Base-by-base conservation (phyloP, 2,113 vertebrate genomes). In the Andinoacara biseriatus region DNA sequence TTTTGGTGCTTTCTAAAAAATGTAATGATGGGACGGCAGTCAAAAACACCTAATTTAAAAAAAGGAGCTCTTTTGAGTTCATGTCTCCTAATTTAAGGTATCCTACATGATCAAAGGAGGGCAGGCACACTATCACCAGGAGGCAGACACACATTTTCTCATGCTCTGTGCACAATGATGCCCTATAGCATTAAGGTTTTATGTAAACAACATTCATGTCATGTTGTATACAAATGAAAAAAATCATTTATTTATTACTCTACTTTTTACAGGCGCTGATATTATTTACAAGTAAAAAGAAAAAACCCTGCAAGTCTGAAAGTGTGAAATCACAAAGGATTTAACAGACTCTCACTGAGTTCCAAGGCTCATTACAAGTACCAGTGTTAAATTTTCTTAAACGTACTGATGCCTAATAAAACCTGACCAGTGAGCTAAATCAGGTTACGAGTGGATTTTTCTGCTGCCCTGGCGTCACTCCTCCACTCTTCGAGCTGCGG, bases 361-460 rank as follows among this genome's bases (percentile, higher is more conserved):
- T 72, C 15, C 2, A 74, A 31, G 13, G 38, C 54, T 52, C 57
- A 38, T 18, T 76, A 67, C 67, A 38, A 13, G 10, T 24, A 15
- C 72, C 24, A 1, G 58, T 43, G 22, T 56, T 78, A 20, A 26
- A 67, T 78, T 63, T 56, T 76, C 31, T 74, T 81, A 58, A 8
- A n/a, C 57, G 56, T 15, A 78, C 24, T 1, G 5, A 58, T 18
- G 75, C 57, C 31, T 29, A 78, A 83, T 78, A 58, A 81, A 87
- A 85, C 43, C 85, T 78, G 82, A 87, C 40, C 35, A 14, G n/a
- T 38, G 49, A n/a, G 38, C 35, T 74, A 59, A 86, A 86, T 85
- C 1, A 62, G 40, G 24, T 79, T 85, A 84, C 29, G 35, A 80
- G 62, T 14, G 2, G 80, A 83, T 80, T 59, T 61, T 86, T 65